These are phyloP conservation scores for Ceraclea dissimilis DNA, from an alignment of 2,888 invertebrate species.

Conservation along the genomic window DNA sequence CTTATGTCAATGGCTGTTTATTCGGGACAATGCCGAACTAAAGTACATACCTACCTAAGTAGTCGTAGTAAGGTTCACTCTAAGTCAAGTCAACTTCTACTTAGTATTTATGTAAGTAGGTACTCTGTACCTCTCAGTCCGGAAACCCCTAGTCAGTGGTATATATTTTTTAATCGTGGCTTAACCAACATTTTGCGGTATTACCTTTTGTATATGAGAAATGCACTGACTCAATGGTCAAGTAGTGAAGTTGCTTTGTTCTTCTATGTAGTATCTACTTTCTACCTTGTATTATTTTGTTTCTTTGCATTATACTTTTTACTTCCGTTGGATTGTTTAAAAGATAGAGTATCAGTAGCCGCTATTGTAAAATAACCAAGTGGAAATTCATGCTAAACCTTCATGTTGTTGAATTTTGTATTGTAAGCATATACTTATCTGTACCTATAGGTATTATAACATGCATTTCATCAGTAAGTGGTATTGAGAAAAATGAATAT, in stretches of 20 bases:
- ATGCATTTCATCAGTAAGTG: no score
- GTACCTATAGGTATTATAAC: no score
- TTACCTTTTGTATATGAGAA: neutral
- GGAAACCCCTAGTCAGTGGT: neutral
- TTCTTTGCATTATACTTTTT: neutral
- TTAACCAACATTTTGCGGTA: neutral
- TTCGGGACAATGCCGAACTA: constrained; percentile 31
- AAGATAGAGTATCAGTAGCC: neutral
- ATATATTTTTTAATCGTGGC: neutral
- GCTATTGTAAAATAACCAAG: neutral
- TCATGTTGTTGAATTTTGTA: no score
- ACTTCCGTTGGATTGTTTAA: neutral
- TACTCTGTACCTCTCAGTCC: neutral
- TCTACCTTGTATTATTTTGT: neutral
- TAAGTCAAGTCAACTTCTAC: no score
- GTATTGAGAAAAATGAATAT: no score
- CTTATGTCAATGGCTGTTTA: constrained; percentile 5
- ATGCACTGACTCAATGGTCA: constrained; percentile 1
- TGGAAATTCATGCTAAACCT: neutral
- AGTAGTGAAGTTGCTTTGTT: constrained; percentile 1
- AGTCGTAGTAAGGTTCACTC: neutral
- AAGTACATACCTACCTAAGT: neutral
- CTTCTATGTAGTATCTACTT: neutral
- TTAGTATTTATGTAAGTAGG: no score
- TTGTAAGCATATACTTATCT: no score